Evolutionary conservation across 1,140 invertebrate species (phyloP).

Genomic region (Fopius arisanus): DNA sequence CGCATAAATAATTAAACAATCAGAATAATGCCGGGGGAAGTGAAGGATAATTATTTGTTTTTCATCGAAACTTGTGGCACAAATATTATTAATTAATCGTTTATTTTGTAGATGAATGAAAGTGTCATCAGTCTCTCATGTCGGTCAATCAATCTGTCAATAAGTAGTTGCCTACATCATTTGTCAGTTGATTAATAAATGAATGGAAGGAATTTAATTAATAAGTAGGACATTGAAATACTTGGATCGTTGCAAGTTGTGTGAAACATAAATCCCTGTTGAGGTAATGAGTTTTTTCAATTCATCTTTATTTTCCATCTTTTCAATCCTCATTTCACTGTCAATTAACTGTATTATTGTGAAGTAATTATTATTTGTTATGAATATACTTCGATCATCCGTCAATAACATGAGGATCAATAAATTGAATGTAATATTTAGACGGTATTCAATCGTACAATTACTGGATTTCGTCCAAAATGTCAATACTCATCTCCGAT

Average conservation of each 20-base stretch:
- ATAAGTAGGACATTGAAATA: not conserved
- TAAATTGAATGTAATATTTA: not conserved
- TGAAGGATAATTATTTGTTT: not conserved
- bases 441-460: not conserved
- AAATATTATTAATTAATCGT: not conserved
- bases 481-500: not conserved
- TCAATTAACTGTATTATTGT: not conserved
- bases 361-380: not conserved
- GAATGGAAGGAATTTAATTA: not conserved
- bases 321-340: no score
- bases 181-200: not conserved
- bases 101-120: not conserved
- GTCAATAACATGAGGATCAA: not conserved
- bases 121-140: not conserved
- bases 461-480: not conserved
- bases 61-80: not conserved
- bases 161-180: constrained; percentile 9
- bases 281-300: not conserved
- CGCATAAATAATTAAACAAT: constrained; percentile 7
- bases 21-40: not conserved
- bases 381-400: not conserved
- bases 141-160: constrained; percentile 1
- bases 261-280: not conserved
- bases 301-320: no score
- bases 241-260: constrained; percentile 1